Evolutionary conservation across 2,797 vertebrate genomes (phyloP), one percentile per base, ranked within the genome.

Genomic region (Neopelma chrysocephalum): DNA sequence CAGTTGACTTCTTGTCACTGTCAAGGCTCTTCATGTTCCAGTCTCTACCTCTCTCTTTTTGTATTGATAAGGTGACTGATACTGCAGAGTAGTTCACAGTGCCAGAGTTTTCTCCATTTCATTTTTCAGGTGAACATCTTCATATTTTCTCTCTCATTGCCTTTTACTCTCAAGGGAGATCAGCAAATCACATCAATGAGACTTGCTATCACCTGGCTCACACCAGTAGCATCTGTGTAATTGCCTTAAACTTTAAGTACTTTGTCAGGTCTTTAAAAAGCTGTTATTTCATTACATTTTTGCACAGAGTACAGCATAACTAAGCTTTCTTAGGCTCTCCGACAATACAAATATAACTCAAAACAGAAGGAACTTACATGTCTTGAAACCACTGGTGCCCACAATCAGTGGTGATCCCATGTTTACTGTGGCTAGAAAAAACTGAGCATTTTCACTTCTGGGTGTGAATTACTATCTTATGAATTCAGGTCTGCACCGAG

Each of bases 1-100:
- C 4, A 22, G 43, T 17, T 43, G 43, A 47, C 21, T 62, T 50
- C 38, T 72, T 73, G 13, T n/a, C 26, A 38, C 29, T 61, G 20
- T 20, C 43, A 85, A 54, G 20, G 42, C 69, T 84, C 38, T 65
- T 72, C 56, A 18, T 26, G 23, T 66, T 70, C 23, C 34, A 34
- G 5, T 51, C 16, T 77, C 77, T 43, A 16, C 11, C 12, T 45
- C 18, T 31, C 22, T 51, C 12, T 32, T 62, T 81, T 58, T 18
- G 7, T 60, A 42, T 13, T 0, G 0, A 40, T 36, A 57, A 11
- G 1, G 13, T 18, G 14, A 34, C 17, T 19, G 21, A 75, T 84
- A 31, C 11, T 50, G 31, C 27, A 56, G 69, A 45, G 9, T 40
- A 47, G 6, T 45, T 78, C 56, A 71, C 8, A 43, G 14, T 31